phyloP scores from a whole-genome alignment of 2,113 vertebrate genomes.

The Hyperoodon ampullatus region DNA sequence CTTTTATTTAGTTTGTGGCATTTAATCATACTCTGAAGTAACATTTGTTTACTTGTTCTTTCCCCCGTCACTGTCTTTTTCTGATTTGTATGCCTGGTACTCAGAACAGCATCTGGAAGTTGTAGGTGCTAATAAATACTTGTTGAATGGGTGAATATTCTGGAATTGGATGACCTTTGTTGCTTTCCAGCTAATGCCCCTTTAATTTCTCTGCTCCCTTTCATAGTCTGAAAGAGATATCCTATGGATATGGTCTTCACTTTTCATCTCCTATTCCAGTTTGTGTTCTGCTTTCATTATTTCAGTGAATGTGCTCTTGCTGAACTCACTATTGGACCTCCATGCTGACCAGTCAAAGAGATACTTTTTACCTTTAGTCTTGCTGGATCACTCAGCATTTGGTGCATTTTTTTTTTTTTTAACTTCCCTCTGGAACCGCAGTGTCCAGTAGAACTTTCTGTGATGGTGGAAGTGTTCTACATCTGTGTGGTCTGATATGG shows the following conservation, averaged over 20 bases:
- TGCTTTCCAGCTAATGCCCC: not conserved
- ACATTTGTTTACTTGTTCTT: not conserved
- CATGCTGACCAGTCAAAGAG: not conserved
- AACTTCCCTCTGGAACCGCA: not conserved
- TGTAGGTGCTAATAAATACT: not conserved
- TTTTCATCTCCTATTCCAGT: not conserved
- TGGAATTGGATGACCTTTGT: not conserved
- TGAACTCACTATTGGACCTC: not conserved
- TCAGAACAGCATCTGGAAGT: not conserved
- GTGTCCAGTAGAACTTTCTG: not conserved
- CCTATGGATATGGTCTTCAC: not conserved
- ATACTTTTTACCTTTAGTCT: not conserved
- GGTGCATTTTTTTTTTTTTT: not conserved
- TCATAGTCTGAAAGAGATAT: not conserved
- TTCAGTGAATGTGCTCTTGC: not conserved
- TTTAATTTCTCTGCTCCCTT: not conserved
- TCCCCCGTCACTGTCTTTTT: not conserved
- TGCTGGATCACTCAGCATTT: not conserved
- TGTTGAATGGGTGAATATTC: not conserved
- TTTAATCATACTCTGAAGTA: not conserved
- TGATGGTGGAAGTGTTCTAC: not conserved
- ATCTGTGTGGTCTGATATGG: not conserved
- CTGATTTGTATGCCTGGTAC: not conserved
- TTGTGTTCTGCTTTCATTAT: not conserved
- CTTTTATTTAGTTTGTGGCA: not conserved